These are phyloP conservation scores for Criorhina ranunculi DNA, from an alignment of 2,888 invertebrate species.

Conservation along the genomic window DNA sequence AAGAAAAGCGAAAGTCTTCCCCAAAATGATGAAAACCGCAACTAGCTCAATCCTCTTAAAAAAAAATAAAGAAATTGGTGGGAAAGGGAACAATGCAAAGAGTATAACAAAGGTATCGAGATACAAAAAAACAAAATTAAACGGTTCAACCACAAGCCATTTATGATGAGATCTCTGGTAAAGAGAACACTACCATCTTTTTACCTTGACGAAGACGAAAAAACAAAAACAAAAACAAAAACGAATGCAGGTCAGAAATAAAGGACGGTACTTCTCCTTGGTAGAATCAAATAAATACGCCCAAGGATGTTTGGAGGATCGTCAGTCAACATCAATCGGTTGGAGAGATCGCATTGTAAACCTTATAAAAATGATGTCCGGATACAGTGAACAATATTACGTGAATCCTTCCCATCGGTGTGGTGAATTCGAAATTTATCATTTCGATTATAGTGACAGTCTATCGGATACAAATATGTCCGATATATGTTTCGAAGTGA, in stretches of 20 bases:
- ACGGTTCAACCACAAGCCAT: slow-evolving; percentile 74
- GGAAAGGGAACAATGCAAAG: slow-evolving; percentile 42
- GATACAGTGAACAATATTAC: slow-evolving; percentile 68
- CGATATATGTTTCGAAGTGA: slow-evolving; percentile 72
- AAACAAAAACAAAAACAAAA: slow-evolving; percentile 29
- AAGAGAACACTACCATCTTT: slow-evolving; percentile 40
- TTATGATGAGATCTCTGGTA: slow-evolving; percentile 57
- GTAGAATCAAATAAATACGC: slow-evolving; percentile 66
- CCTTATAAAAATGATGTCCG: slow-evolving; percentile 55
- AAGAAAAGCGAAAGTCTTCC: slow-evolving; percentile 70
- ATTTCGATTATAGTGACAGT: slow-evolving; percentile 74
- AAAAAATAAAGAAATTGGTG: slow-evolving; percentile 19
- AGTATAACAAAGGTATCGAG: slow-evolving; percentile 45
- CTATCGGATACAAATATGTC: slow-evolving; percentile 75
- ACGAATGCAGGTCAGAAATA: slow-evolving; percentile 62
- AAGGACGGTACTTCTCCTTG: slow-evolving; percentile 25
- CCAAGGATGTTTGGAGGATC: slow-evolving; percentile 44
- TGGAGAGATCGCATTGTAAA: slow-evolving; percentile 36
- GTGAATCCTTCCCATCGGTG: slow-evolving; percentile 53
- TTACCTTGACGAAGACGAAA: slow-evolving; percentile 56
- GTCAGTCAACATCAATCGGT: slow-evolving; percentile 58
- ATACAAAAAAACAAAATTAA: slow-evolving; percentile 63
- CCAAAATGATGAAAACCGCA: slow-evolving; percentile 63
- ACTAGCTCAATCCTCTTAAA: slow-evolving; percentile 42
- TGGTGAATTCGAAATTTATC: slow-evolving; percentile 64